phyloP scores from a whole-genome alignment of 2,888 invertebrate genomes.

The Actias luna region DNA sequence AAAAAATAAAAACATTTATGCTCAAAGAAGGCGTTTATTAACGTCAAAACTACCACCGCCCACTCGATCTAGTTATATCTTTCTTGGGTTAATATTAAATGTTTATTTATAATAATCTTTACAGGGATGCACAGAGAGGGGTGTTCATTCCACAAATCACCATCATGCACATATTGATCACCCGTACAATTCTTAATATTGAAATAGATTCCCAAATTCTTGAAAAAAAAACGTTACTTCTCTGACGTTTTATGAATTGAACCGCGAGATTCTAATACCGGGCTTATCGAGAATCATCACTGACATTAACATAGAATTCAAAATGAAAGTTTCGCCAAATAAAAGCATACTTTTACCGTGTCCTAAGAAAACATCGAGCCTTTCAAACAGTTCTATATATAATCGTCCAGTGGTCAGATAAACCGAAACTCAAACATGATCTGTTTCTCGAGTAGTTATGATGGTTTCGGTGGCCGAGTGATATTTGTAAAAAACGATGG shows the following conservation, averaged over 20 bases:
- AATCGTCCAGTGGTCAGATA: conserved; percentile 13
- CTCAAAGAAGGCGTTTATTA: too few species aligned
- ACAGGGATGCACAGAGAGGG: too few species aligned
- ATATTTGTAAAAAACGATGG: background rate
- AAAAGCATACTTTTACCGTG: conserved; percentile 20
- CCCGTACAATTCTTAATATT: too few species aligned
- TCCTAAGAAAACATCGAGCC: conserved; percentile 48
- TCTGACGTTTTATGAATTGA: background rate
- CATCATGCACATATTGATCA: too few species aligned
- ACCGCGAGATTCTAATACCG: background rate
- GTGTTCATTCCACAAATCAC: too few species aligned
- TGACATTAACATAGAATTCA: conserved; percentile 16
- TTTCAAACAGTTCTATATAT: conserved; percentile 33
- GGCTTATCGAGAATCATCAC: conserved; percentile 13
- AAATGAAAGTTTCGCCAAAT: conserved; percentile 12
- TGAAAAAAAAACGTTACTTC: background rate
- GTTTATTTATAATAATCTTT: too few species aligned
- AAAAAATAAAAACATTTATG: too few species aligned
- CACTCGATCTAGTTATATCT: too few species aligned
- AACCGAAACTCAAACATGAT: conserved; percentile 14
- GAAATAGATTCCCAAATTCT: too few species aligned
- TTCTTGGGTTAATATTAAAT: too few species aligned
- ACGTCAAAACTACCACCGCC: too few species aligned
- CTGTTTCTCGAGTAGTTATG: background rate
- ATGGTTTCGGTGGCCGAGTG: background rate